A percentile compares a stretch with the other conserved stretches of the same genome.
phyloP scores from a whole-genome alignment of 1,140 invertebrate species.

The Cherax quadricarinatus region DNA sequence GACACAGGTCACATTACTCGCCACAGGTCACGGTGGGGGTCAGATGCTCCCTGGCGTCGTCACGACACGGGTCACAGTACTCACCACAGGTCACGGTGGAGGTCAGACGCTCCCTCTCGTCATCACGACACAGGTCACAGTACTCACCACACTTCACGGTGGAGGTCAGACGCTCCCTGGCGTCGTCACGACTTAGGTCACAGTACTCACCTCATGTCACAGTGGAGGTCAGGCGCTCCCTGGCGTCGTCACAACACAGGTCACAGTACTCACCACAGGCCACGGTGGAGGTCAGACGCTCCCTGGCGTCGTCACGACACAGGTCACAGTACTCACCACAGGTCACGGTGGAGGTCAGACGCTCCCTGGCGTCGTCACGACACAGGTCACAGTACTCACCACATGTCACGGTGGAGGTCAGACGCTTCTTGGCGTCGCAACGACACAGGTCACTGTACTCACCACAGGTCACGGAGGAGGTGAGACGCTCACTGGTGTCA shows the following conservation, averaged over 20 bases:
- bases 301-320: constrained; percentile 23
- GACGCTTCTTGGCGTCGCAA: constrained; percentile 2
- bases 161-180: background rate
- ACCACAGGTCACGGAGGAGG: constrained; percentile 44
- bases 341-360: constrained; percentile 15
- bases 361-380: constrained; percentile 23
- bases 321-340: constrained; percentile 19
- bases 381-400: background rate
- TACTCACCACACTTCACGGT: constrained; percentile 37
- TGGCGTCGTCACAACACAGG: constrained; percentile 7
- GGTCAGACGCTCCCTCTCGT: background rate
- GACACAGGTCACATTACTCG: background rate
- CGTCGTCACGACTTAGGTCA: constrained; percentile 28
- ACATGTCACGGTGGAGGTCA: constrained; percentile 32
- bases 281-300: constrained; percentile 18
- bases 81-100: constrained; percentile 47
- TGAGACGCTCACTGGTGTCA: background rate
- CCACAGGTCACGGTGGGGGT: constrained; percentile 39
- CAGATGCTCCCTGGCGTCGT: constrained; percentile 4
- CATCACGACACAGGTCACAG: constrained; percentile 1
- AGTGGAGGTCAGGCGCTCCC: constrained; percentile 17
- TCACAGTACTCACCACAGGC: constrained; percentile 16
- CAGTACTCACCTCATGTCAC: constrained; percentile 25
- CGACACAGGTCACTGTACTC: background rate
- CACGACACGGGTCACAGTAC: background rate